A percentile compares a stretch with the other conserved stretches of the same genome.
Conservation (phyloP, 2,113 vertebrate species). For the Rana temporaria region DNA sequence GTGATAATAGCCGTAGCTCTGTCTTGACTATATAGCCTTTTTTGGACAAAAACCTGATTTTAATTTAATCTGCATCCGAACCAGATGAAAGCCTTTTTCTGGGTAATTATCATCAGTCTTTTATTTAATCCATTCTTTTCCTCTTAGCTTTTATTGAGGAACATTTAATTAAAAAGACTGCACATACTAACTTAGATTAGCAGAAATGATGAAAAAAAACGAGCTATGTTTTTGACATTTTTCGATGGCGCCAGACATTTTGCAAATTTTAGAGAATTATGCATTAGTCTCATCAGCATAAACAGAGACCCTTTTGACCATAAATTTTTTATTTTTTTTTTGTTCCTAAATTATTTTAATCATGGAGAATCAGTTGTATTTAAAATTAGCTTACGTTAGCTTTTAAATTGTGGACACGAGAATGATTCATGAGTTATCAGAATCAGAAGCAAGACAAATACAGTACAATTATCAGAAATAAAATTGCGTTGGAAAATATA, state of each 20-base stretch:
- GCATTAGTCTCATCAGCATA: background rate
- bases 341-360: too few species aligned
- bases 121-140: background rate
- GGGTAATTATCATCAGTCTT: background rate
- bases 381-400: too few species aligned
- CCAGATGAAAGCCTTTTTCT: slow-evolving; percentile 3
- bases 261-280: background rate
- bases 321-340: too few species aligned
- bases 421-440: too few species aligned
- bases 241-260: slow-evolving; percentile 17
- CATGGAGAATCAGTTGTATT: too few species aligned
- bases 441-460: too few species aligned
- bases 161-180: slow-evolving; percentile 13
- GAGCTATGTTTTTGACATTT: slow-evolving; percentile 14
- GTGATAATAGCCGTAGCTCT: too few species aligned
- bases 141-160: background rate
- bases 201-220: background rate
- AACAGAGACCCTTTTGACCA: background rate
- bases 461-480: too few species aligned
- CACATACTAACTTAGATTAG: background rate
- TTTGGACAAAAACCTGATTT: background rate
- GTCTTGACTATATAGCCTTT: background rate
- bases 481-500: too few species aligned
- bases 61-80: background rate
- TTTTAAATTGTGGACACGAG: too few species aligned